phyloP scores from a whole-genome alignment of 2,888 invertebrate genomes.

The Mythimna loreyi region DNA sequence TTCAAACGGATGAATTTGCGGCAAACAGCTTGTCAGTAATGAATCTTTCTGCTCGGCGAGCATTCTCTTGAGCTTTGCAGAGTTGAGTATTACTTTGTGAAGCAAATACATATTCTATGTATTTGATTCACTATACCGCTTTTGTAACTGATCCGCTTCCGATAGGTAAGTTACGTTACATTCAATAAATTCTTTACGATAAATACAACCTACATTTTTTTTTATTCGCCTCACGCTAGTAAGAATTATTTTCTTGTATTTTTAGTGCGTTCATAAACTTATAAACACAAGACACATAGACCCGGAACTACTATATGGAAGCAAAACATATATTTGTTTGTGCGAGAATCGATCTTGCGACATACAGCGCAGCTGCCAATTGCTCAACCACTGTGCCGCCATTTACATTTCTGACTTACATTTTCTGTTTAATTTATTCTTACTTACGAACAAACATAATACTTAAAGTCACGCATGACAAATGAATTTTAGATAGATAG shows the following conservation, averaged over 20 bases:
- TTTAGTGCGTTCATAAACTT: too few species aligned
- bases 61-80: constrained; percentile 20
- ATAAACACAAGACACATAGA: too few species aligned
- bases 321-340: too few species aligned
- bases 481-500: neutral
- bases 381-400: too few species aligned
- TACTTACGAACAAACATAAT: neutral
- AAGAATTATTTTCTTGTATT: too few species aligned
- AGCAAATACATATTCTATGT: constrained; percentile 3
- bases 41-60: constrained; percentile 28
- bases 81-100: constrained; percentile 13
- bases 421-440: neutral
- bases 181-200: neutral
- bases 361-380: too few species aligned
- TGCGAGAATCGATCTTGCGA: too few species aligned
- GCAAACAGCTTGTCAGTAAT: constrained; percentile 28
- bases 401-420: neutral
- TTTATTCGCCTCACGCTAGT: too few species aligned
- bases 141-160: neutral
- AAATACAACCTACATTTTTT: neutral
- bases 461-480: neutral
- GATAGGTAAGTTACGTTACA: neutral
- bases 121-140: too few species aligned
- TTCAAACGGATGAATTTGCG: constrained; percentile 20
- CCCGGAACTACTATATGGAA: too few species aligned